Conservation (phyloP, 2,113 vertebrate species). For the Bucco capensis region DNA sequence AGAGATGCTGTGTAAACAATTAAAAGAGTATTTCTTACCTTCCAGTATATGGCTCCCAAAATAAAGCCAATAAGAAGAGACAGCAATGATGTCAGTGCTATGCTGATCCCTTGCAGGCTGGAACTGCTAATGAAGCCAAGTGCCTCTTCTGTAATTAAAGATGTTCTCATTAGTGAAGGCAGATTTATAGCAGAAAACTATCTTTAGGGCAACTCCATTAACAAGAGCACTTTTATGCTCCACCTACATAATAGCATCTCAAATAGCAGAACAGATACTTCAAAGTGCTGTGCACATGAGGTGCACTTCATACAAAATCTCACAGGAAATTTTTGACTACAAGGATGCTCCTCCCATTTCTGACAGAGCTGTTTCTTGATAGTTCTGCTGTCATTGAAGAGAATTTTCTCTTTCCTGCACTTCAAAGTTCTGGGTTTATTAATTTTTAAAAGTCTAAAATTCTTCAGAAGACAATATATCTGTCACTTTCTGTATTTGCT, state of each 20-base stretch:
- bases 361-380: background rate
- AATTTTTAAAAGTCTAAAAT: background rate
- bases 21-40: constrained; percentile 63
- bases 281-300: background rate
- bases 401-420: background rate
- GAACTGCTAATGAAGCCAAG: constrained; percentile 49
- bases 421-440: background rate
- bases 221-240: background rate
- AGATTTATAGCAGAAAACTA: constrained; percentile 20
- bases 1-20: background rate
- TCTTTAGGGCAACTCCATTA: constrained; percentile 10
- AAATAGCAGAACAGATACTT: background rate
- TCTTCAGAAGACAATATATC: background rate
- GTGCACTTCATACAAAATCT: background rate
- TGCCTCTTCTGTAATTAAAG: constrained; percentile 69
- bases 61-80: constrained; percentile 76
- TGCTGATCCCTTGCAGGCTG: constrained; percentile 72
- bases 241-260: background rate
- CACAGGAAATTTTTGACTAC: background rate
- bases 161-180: constrained; percentile 29
- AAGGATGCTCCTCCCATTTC: background rate
- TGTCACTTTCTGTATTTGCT: background rate
- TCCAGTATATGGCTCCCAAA: constrained; percentile 80
- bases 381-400: background rate
- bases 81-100: constrained; percentile 71